Evolutionary conservation across 2,888 invertebrate species (phyloP), one percentile per base, ranked within the genome.

Genomic region (Noctua comes): DNA sequence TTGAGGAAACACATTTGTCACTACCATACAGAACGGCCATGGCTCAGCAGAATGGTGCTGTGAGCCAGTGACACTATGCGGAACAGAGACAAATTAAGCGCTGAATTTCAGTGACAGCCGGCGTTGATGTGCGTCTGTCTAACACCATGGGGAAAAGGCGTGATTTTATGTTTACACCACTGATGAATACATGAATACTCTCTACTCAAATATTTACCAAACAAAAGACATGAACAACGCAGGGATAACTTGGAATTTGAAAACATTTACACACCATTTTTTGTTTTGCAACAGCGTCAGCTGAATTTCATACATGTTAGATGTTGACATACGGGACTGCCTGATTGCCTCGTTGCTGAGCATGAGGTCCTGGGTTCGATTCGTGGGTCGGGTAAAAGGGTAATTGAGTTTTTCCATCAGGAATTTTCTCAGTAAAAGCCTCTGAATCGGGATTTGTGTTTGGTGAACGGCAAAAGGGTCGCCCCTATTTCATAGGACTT

Each of bases 211-310:
- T 62, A 79, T 66, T 66, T 43, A 16, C 8, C 66, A 66, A 66
- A 78, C 64, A 78, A 68, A 78, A 31, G 10, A 21, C 11, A 62
- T 68, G 16, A 43, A 51, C n/a, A 51, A 36, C 46, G 13, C 43
- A 36, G 21, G n/a, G 54, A 57, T 57, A 18, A 65, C 65, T 54
- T 18, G 57, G 57, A 57, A 77, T 77, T 59, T 77, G n/a, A 71
- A 80, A 65, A 80, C 80, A 66, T 46, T n/a, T 13, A 48, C 40
- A 78, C 48, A 79, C 31, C 4, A n/a, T 79, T 21, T 68, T 51
- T 79, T 51, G 48, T 78, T 68, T 40, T 21, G 10, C 40, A 18
- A 16, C 27, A 76, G 51, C 24, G 13, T n/a, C 27, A 51, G 4
- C 36, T 27, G 75, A 48, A 73, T 54, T 73, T 31, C 8, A 57